Base-by-base conservation (phyloP, 2,888 invertebrate genomes). In the Oxyteleia sp. region DNA sequence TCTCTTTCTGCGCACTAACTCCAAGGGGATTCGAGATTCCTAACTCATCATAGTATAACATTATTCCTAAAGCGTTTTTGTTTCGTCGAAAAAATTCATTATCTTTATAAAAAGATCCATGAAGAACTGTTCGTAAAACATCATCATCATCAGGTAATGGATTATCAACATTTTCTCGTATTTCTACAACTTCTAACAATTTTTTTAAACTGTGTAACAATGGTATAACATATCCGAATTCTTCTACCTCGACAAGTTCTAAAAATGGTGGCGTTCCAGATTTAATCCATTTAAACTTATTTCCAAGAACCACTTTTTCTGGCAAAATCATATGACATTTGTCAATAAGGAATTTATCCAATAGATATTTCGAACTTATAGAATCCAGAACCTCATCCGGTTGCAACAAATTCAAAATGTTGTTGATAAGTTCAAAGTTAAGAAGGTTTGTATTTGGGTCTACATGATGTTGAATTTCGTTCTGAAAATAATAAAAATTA, bases 11-110 rank as follows among this genome's bases (percentile, higher is more conserved):
- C 11, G 59, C 7, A 43, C 11, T 23, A 23, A 38, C 16, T 5
- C 68, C 76, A 23, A 76, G 18, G 7, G 76, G 79, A 79, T 79
- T 79, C 3, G 71, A 26, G 4, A 63, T 43, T 20, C 47, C 47
- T 7, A 63, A 35, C 8, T 79, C 71, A 20, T 71, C 87, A 38
- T 79, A 83, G 51, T 88, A 88, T 3, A 88, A 51, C 11, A 87
- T 84, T 47, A 89, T 78, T 11, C 83, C 84, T 47, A 89, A 51
- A 32, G 82, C 66, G 43, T 82, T 84, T 29, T 59, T 49, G 51
- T 83, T 75, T 4, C 71, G 18, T 41, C 53, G 26, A 85, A 87
- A 71, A 80, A 86, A 32, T 23, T 47, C 29, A 32, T 41, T 63
- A 16, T 63, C 64, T 57, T 59, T 75, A 51, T 84, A 88, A 43